Conservation (phyloP, 64 coral and sea anemone genomes). For the Pocillopora damicornis region DNA sequence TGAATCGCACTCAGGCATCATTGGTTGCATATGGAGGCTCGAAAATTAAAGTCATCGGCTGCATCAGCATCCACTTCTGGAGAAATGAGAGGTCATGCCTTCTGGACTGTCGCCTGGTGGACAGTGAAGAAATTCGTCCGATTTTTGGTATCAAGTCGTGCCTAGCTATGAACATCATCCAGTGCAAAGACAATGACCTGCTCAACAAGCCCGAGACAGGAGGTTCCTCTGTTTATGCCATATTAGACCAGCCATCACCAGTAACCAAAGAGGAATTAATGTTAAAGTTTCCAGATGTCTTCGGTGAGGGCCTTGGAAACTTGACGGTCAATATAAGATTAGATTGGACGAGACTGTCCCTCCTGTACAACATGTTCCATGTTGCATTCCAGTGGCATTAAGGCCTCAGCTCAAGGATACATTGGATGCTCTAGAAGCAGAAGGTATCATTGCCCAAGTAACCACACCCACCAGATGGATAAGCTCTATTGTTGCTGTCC, state of each 20-base stretch:
- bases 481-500: conserved; percentile 46
- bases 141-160: conserved; percentile 49
- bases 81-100: conserved; percentile 29
- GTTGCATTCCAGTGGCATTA: conserved; percentile 32
- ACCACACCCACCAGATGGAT: conserved; percentile 47
- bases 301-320: conserved; percentile 40
- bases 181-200: conserved; percentile 49
- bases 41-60: conserved; percentile 46
- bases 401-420: conserved; percentile 3
- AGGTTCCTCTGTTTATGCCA: conserved; percentile 19
- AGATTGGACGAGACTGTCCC: conserved; percentile 30
- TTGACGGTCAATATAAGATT: conserved; percentile 55
- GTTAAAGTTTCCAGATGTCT: conserved; percentile 25
- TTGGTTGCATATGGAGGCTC: conserved; percentile 49
- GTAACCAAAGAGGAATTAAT: conserved; percentile 45
- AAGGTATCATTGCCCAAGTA: conserved; percentile 25
- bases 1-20: conserved; percentile 25
- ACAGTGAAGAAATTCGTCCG: conserved; percentile 41
- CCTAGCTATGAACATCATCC: conserved; percentile 43
- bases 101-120: conserved; percentile 39
- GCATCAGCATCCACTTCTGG: conserved; percentile 38
- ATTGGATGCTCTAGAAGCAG: conserved; percentile 13
- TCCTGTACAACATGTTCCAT: conserved; percentile 44
- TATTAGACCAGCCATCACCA: neutral
- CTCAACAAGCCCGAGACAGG: conserved; percentile 26